These are phyloP conservation scores for Medauroidea extradentata DNA, from an alignment of 1,140 invertebrate genomes.

Conservation along the genomic window DNA sequence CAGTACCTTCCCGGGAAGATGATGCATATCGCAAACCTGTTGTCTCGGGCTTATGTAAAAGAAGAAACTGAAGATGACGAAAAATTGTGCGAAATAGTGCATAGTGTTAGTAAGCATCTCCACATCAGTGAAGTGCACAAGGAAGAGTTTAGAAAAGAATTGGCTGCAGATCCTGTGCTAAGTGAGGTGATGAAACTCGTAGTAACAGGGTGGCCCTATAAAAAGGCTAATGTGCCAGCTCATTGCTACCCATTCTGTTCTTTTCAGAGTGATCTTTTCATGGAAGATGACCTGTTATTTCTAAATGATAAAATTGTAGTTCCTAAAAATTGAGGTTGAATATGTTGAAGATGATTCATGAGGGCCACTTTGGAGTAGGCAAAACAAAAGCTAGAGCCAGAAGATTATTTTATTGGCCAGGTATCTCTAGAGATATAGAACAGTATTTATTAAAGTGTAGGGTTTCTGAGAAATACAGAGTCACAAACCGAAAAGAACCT, in stretches of 20 bases:
- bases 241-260: constrained; percentile 17
- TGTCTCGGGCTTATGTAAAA: background rate
- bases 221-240: constrained; percentile 15
- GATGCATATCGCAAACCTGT: background rate
- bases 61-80: background rate
- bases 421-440: background rate
- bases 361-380: constrained; percentile 33
- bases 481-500: constrained; percentile 20
- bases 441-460: constrained; percentile 2
- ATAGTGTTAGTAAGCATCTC: background rate
- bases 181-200: background rate
- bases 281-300: constrained; percentile 32
- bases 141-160: background rate
- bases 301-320: no score
- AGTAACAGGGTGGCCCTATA: no score
- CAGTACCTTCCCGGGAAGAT: constrained; percentile 20
- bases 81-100: background rate
- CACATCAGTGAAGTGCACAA: background rate
- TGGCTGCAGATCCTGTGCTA: background rate
- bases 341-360: constrained; percentile 33
- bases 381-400: constrained; percentile 20
- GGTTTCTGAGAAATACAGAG: constrained; percentile 12
- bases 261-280: constrained; percentile 25
- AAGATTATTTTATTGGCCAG: constrained; percentile 26
- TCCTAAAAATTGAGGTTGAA: constrained; percentile 22